Conservation (phyloP, 2,888 invertebrate species). For the Eumacrocentrus americanus region DNA sequence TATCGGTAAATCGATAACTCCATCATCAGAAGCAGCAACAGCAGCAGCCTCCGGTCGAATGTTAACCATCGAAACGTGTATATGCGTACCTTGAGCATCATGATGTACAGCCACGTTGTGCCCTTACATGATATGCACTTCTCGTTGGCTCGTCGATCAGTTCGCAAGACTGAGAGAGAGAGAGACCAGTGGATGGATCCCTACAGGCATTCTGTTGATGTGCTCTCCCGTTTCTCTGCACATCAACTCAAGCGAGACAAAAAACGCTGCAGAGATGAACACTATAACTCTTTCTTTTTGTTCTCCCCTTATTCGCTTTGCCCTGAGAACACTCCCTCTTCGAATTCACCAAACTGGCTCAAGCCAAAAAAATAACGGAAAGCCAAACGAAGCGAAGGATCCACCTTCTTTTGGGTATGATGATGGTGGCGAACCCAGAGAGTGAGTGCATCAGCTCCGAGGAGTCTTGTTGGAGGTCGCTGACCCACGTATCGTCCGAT, state of each 20-base stretch:
- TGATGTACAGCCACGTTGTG: not conserved
- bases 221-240: not conserved
- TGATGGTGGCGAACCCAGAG: too few relatives aligned
- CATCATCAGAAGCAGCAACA: slow-evolving; percentile 2
- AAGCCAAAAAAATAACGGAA: not conserved
- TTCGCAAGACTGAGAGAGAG: too few relatives aligned
- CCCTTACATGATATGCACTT: slow-evolving; percentile 1
- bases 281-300: not conserved
- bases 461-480: slow-evolving; percentile 1
- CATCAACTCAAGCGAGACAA: not conserved
- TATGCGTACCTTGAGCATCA: not conserved
- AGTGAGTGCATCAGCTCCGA: not conserved
- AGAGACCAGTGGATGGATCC: not conserved
- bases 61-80: not conserved
- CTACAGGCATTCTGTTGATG: slow-evolving; percentile 1
- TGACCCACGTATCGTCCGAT: slow-evolving; percentile 17
- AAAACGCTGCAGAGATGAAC: not conserved
- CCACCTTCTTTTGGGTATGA: not conserved
- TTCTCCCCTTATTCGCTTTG: not conserved
- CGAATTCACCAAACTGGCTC: not conserved
- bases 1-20: not conserved
- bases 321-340: not conserved
- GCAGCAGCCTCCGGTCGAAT: slow-evolving; percentile 2
- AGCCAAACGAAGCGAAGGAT: not conserved
- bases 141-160: not conserved